Base-by-base conservation (phyloP, 2,797 vertebrate genomes). In the Chelon auratus region DNA sequence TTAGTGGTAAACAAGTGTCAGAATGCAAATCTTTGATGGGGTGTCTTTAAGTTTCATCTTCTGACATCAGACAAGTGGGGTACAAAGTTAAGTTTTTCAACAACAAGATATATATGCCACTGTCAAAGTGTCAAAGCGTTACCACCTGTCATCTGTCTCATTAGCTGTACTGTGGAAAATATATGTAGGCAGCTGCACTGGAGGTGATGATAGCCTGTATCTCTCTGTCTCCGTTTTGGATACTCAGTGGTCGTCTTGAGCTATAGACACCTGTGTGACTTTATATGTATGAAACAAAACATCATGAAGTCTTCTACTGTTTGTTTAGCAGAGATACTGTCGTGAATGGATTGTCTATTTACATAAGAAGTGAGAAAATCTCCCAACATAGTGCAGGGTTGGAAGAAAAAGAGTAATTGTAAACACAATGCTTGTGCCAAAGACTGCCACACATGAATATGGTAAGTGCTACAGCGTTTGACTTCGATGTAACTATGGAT, bases 401-500 rank as follows among this genome's bases (percentile, higher is more conserved):
- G 15, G 39, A 55, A 58, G 47, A 68, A 68, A 45, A 5, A 22
- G 24, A 69, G 51, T 26, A 64, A 72, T 62, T 64, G 20, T 42
- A 60, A 70, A 50, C 1, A 5, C 8, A 24, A 42, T 43, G 26
- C n/a, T 20, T 43, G 45, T 61, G 57, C 60, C 69, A 64, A 43
- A 17, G 18, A 73, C 20, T 69, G 51, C 40, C 33, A 74, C 47
- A 53, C 5, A 37, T 61, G 58, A 64, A 50, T 78, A 26, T 58
- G 53, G 22, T 60, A 33, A 50, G 18, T 59, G 37, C 37, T 53
- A 22, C 50, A 56, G 64, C 51, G 40, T 60, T 63, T 57, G 8
- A 11, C 42, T 68, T 64, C 61, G 53, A 72, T 56, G 56, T 39
- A 60, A 47, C 36, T 42, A 40, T 52, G 52, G 45, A 15, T 26